Base-by-base conservation (phyloP, 2,888 invertebrate species). In the Coecobrya sp. region DNA sequence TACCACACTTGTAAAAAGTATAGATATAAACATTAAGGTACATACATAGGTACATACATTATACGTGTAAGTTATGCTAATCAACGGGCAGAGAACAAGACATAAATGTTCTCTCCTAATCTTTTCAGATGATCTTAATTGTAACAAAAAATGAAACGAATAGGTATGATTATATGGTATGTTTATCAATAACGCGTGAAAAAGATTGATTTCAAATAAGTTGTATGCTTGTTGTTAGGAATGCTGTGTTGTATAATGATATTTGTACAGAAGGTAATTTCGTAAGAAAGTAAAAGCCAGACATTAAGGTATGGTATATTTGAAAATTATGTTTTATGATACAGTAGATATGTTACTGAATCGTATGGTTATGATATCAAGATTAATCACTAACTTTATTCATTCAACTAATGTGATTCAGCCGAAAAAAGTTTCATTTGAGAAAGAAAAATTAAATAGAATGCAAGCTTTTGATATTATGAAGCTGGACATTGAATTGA, bases 91-190 rank as follows among this genome's bases (percentile, higher is more conserved):
- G 73, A 73, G 73, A 73, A 73, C 73, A 73, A 73, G 42, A 73
- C 36, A 42, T 5, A 73, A 36, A 59, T 19, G 91, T 86, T 91
- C 91, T 91, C 91, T 79, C 81, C 62, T 55, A 45, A 59, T 79
- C 84, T 86, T 93, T 93, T 93, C 93, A 93, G 62, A 92, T 93
- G 93, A 93, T 93, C 93, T 93, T 93, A 93, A 55, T 86, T 93
- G 93, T 93, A 93, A 93, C 85, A 93, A 93, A 91, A 68, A 55
- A 88, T 70, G 45, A 81, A 89, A n/a, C n/a, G 42, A 73, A 73
- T 73, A 42, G n/a, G 73, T 42, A 73, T 65, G 25, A 8, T 59
- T n/a, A 52, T 30, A 30, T 2, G 13, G 19, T 73, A 16, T 42
- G 8, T 25, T 25, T 49, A 49, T 79, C 42, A 13, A 45, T 79